Evolutionary conservation across 2,113 vertebrate species (phyloP).

Genomic region (Ictalurus punctatus): DNA sequence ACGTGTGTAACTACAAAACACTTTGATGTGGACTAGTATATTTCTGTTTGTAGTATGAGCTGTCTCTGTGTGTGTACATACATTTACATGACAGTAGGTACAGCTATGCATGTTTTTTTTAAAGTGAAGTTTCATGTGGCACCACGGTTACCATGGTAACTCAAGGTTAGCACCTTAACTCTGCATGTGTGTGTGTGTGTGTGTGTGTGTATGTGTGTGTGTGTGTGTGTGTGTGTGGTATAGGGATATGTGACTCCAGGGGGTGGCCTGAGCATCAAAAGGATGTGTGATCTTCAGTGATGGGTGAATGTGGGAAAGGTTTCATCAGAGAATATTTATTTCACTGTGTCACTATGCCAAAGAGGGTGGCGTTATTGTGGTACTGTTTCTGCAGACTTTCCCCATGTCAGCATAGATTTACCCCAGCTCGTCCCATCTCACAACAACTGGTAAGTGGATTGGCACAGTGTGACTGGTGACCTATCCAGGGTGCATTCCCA

Average conservation of each 20-base stretch:
- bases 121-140: slow-evolving; percentile 44
- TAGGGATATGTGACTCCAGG: slow-evolving; percentile 24
- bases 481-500: not conserved
- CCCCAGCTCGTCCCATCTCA: not conserved
- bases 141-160: slow-evolving; percentile 52
- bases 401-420: not conserved
- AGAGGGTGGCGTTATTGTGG: not conserved
- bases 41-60: slow-evolving; percentile 2
- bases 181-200: not conserved
- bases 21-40: not conserved
- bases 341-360: not conserved
- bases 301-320: not conserved
- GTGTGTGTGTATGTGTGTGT: not conserved
- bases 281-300: not conserved
- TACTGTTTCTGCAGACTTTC: not conserved
- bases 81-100: not conserved
- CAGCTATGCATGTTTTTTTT: slow-evolving; percentile 39
- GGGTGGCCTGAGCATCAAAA: slow-evolving; percentile 10
- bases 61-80: slow-evolving; percentile 12
- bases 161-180: slow-evolving; percentile 46
- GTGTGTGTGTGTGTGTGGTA: not conserved
- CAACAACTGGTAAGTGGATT: not conserved
- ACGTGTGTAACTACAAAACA: not conserved
- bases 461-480: not conserved
- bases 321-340: not conserved